Evolutionary conservation across 2,888 invertebrate species (phyloP).

Genomic region (Amaurobius ferox): DNA sequence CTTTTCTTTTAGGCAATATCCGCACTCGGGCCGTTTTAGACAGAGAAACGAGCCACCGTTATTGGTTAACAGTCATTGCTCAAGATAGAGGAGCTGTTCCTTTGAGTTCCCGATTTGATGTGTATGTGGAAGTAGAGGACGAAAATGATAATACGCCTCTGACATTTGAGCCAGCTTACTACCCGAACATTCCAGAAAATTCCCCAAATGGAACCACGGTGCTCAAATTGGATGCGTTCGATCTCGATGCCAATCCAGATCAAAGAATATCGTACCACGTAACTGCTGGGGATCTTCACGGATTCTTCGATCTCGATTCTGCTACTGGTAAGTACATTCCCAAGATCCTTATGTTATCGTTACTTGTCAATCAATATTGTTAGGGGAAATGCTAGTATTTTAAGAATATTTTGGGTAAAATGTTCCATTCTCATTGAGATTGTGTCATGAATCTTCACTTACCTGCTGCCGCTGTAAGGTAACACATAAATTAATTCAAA

Average conservation of each 20-base stretch:
- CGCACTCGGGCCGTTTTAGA: constrained; percentile 91
- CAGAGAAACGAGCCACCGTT: constrained; percentile 89
- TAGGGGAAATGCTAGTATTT: too few species aligned
- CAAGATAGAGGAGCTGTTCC: constrained; percentile 94
- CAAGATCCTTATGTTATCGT: too few species aligned
- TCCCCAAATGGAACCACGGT: constrained; percentile 85
- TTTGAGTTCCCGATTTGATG: constrained; percentile 88
- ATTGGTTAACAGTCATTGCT: constrained; percentile 96
- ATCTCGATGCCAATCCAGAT: constrained; percentile 82
- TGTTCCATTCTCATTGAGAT: too few species aligned
- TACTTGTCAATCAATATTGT: too few species aligned
- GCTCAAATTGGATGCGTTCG: constrained; percentile 86
- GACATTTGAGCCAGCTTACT: constrained; percentile 91
- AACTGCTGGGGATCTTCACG: constrained; percentile 83
- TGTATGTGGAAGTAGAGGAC: constrained; percentile 90
- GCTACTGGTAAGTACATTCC: constrained; percentile 44
- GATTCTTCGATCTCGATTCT: constrained; percentile 81
- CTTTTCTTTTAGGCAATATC: constrained; percentile 80
- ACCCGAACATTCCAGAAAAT: constrained; percentile 88
- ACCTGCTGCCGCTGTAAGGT: too few species aligned
- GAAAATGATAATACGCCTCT: constrained; percentile 96
- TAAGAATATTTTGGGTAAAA: too few species aligned
- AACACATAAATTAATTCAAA: too few species aligned
- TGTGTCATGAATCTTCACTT: too few species aligned
- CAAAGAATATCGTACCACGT: constrained; percentile 75